phyloP scores from a whole-genome alignment of 2,113 vertebrate genomes.

The Phoenicopterus ruber region DNA sequence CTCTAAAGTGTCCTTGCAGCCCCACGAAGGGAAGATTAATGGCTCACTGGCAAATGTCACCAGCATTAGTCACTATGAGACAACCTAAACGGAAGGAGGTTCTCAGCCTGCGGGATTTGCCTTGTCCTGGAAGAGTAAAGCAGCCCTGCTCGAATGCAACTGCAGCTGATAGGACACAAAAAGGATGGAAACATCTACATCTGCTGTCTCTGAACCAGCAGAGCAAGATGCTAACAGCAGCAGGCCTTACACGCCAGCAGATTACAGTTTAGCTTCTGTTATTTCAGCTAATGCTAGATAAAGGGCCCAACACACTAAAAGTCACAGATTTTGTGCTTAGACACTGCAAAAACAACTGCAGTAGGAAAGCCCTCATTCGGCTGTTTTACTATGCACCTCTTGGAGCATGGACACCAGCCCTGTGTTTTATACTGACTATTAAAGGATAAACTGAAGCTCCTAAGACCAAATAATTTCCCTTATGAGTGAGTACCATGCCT shows the following conservation, averaged over 20 bases:
- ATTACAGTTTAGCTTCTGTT: neutral
- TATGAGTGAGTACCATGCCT: neutral
- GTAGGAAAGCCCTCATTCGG: neutral
- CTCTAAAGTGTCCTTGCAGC: neutral
- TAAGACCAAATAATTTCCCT: neutral
- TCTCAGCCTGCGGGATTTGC: neutral
- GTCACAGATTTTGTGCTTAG: neutral
- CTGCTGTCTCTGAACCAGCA: neutral
- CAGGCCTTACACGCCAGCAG: neutral
- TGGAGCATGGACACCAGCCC: neutral
- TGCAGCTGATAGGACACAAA: neutral
- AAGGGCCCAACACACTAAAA: neutral
- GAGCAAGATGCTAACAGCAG: neutral
- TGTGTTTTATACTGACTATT: neutral
- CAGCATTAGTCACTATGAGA: neutral
- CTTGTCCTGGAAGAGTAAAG: neutral
- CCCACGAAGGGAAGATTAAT: neutral
- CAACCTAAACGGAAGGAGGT: neutral
- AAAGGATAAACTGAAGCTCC: neutral
- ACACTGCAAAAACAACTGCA: neutral
- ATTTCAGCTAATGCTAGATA: neutral
- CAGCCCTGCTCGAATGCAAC: neutral
- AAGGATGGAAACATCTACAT: neutral
- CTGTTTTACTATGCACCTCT: neutral
- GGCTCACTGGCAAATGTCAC: neutral